These are phyloP conservation scores for Limnephilus auricula DNA, from an alignment of 2,888 invertebrate genomes.

Conservation along the genomic window DNA sequence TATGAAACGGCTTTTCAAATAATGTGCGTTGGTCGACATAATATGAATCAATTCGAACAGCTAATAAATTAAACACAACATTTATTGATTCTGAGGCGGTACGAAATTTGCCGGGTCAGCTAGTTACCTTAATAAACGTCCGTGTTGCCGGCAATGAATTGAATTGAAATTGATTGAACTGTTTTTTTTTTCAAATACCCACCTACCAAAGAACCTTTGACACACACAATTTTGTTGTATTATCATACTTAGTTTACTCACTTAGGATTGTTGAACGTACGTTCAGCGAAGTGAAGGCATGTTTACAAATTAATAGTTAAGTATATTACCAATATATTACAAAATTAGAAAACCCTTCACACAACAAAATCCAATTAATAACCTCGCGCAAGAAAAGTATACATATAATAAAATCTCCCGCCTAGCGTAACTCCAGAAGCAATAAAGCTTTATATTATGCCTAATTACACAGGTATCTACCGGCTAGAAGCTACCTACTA, in stretches of 20 bases:
- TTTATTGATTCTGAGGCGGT: no score
- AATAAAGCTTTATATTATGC: background rate
- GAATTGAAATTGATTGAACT: no score
- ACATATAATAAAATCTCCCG: background rate
- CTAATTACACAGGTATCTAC: background rate
- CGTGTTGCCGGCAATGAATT: no score
- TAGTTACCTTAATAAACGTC: no score
- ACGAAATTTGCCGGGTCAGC: no score
- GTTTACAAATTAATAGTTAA: background rate
- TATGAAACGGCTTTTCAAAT: no score
- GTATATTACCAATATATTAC: background rate
- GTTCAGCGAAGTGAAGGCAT: background rate
- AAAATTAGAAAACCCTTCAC: background rate
- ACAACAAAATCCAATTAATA: background rate
- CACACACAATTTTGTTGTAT: no score
- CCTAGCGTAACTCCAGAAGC: slow-evolving; percentile 2
- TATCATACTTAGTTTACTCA: background rate
- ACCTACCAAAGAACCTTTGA: no score
- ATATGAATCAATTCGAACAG: no score
- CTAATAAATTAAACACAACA: no score
- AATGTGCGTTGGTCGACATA: no score
- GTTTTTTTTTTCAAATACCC: no score
- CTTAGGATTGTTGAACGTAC: background rate
- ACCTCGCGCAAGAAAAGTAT: background rate
- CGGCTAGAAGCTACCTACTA: background rate